Evolutionary conservation across 2,797 vertebrate species (phyloP).

Genomic region (Ptychobarbus kaznakovi): DNA sequence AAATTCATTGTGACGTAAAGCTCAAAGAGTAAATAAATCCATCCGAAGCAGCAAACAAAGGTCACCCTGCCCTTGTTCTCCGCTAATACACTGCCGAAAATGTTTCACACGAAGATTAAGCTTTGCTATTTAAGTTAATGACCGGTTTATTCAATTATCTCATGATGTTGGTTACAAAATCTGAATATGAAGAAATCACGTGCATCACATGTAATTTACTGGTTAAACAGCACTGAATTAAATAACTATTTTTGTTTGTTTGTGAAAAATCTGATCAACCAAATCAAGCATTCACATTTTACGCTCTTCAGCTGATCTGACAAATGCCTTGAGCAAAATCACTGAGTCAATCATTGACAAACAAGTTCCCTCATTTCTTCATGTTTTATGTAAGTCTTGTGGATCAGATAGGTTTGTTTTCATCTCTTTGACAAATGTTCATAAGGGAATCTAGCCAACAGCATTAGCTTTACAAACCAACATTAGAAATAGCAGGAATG

Average conservation of each 20-base stretch:
- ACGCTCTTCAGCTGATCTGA: neutral
- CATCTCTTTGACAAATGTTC: neutral
- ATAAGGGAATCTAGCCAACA: neutral
- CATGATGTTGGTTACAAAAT: neutral
- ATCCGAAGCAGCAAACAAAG: conserved; percentile 3
- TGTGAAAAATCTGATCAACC: neutral
- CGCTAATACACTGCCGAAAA: neutral
- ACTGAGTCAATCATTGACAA: neutral
- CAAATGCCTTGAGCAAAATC: neutral
- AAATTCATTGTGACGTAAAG: neutral
- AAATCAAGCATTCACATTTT: neutral
- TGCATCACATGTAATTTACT: neutral
- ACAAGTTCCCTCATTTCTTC: neutral
- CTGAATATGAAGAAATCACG: neutral
- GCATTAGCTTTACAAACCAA: neutral
- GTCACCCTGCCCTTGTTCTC: neutral
- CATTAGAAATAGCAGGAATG: neutral
- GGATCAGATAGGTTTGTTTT: neutral
- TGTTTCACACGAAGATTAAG: neutral
- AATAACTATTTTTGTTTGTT: neutral
- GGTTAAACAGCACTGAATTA: neutral
- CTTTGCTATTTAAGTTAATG: neutral
- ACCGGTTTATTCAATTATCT: neutral
- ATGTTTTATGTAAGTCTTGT: neutral
- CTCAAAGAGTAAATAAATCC: neutral